A percentile compares a stretch with the other conserved stretches of the same genome.
Conservation (phyloP, 2,113 vertebrate species). For the Vidua macroura region DNA sequence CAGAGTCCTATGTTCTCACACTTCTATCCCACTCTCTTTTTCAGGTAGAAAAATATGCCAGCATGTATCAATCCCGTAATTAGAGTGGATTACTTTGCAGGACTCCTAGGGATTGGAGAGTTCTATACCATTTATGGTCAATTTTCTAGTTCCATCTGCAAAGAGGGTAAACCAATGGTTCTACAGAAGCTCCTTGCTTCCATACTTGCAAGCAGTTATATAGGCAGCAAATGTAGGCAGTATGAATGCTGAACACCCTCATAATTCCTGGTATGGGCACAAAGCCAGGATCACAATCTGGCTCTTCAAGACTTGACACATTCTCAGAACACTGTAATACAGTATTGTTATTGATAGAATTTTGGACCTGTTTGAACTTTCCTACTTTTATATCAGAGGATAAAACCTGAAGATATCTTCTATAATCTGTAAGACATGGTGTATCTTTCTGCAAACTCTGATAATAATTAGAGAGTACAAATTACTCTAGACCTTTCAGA, state of each 20-base stretch:
- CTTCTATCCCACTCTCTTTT: neutral
- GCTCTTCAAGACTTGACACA: constrained; percentile 42
- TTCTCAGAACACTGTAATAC: constrained; percentile 39
- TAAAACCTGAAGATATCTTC: neutral
- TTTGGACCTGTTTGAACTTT: constrained; percentile 25
- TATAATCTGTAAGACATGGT: neutral
- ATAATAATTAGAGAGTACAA: neutral
- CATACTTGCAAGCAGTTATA: neutral
- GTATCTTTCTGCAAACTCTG: neutral
- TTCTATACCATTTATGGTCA: neutral
- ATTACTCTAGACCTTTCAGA: neutral
- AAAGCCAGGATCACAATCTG: constrained; percentile 60
- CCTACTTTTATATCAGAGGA: neutral
- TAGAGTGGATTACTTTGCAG: neutral
- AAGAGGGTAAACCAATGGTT: neutral
- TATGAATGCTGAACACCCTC: neutral
- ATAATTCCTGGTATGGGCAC: constrained; percentile 23
- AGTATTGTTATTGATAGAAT: constrained; percentile 51
- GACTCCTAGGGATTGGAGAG: neutral
- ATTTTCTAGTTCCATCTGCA: neutral
- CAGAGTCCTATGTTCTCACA: neutral
- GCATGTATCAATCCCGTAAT: neutral
- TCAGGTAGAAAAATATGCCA: neutral
- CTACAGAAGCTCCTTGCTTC: neutral
- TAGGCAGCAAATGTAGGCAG: constrained; percentile 8